Conservation (phyloP, 1,140 invertebrate species). For the Drosophila asahinai region DNA sequence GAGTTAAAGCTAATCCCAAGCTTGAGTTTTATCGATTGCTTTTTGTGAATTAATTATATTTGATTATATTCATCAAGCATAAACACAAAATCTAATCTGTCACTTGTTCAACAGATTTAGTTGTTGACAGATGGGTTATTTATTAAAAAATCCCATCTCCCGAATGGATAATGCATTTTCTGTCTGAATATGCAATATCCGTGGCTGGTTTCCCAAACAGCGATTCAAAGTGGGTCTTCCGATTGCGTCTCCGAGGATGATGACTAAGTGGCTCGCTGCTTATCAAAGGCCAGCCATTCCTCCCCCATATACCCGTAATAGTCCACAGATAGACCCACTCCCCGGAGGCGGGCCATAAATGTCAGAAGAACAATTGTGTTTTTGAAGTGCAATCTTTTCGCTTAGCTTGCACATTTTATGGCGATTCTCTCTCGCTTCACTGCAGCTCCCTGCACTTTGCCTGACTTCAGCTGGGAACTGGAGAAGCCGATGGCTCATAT, state of each 20-base stretch:
- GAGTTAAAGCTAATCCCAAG: not conserved
- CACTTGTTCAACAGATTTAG: not conserved
- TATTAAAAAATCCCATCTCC: not conserved
- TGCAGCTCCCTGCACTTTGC: conserved; percentile 1
- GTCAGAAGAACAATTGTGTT: conserved; percentile 47
- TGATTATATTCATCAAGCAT: not conserved
- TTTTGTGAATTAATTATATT: not conserved
- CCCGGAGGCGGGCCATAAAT: conserved; percentile 22
- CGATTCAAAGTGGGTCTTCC: not conserved
- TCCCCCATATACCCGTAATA: not conserved
- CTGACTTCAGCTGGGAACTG: conserved; percentile 22
- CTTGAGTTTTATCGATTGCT: not conserved
- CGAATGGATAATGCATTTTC: not conserved
- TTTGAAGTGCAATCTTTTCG: conserved; percentile 45
- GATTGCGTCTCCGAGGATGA: conserved; percentile 16
- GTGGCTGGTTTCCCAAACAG: not conserved
- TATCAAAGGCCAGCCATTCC: conserved; percentile 26
- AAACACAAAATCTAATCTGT: not conserved
- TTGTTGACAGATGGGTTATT: not conserved
- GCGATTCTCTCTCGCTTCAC: conserved; percentile 28
- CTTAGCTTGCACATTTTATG: conserved; percentile 71
- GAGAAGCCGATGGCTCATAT: conserved; percentile 47
- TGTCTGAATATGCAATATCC: not conserved
- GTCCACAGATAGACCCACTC: conserved; percentile 8
- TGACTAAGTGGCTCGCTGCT: conserved; percentile 31